Evolutionary conservation across 2,113 vertebrate genomes (phyloP), one percentile per base, ranked within the genome.

Genomic region (Hiodon alosoides): DNA sequence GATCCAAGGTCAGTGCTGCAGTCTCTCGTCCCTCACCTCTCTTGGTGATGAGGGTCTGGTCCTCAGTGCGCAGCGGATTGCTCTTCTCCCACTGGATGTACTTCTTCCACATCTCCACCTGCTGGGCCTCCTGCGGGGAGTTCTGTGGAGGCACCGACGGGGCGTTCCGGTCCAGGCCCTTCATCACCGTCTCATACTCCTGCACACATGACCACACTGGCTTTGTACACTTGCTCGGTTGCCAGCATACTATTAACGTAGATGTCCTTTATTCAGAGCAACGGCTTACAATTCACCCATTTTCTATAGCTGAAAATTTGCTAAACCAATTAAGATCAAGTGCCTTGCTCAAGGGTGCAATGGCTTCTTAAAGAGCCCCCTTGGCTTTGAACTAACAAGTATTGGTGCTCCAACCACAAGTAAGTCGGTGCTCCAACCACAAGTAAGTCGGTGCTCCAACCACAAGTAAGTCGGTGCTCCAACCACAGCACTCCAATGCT

Each of bases 101-200:
- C 50, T 98, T 98, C 83, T 99, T 99, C 97, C 97, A 99, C 97
- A 99, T 98, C 77, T 98, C 97, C n/a, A 99, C 97, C 80, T 99
- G 97, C 88, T 96, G 95, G 5, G 97, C 95, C 83, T 99, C 97
- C 61, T 99, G 97, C 0, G 97, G 97, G 52, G 95, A 98, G 81
- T 99, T 99, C 72, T 99, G 97, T 0, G 97, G 97, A 10, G 97
- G 97, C 4, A 99, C 96, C 0, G 97, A 99, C 2, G 97, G 97
- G 10, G 97, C 97, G 0, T 99, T 99, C 80, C 97, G 93, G 79
- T 99, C 97, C 82, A 99, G 84, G 48, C 97, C 97, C 85, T 99
- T 98, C 96, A 98, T 99, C 73, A 99, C 97, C 0, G 97, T 98
- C 87, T 99, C 97, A 50, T 99, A 99, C 47, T 99, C 97, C 97